Percentiles rank a stretch among this genome's conserved stretches.
Evolutionary conservation across 2,888 invertebrate species (phyloP).

Genomic region (Anarsia innoxiella): DNA sequence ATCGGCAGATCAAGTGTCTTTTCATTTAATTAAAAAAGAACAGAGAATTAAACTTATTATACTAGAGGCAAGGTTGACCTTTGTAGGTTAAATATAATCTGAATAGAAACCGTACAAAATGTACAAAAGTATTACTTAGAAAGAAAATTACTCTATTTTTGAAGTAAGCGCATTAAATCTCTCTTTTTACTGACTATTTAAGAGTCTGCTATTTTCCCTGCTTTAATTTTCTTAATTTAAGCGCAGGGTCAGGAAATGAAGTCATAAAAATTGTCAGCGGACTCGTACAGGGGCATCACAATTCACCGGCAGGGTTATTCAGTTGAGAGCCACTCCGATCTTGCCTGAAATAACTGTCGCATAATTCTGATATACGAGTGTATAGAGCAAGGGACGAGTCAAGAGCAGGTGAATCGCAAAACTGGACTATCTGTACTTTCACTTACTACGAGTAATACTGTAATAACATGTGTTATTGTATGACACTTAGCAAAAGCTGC

Average conservation of each 20-base stretch:
- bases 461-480: too few relatives aligned
- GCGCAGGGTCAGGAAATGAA: not conserved
- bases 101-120: not conserved
- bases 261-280: constrained; percentile 1
- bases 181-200: not conserved
- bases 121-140: too few relatives aligned
- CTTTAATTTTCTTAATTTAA: not conserved
- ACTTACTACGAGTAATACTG: not conserved
- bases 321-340: constrained; percentile 47
- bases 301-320: constrained; percentile 50
- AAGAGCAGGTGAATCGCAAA: constrained; percentile 10
- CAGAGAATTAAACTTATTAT: too few relatives aligned
- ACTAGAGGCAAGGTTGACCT: too few relatives aligned
- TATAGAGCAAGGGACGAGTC: constrained; percentile 35
- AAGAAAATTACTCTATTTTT: not conserved
- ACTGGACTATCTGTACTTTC: not conserved
- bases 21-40: too few relatives aligned
- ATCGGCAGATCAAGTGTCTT: too few relatives aligned
- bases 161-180: not conserved
- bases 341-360: constrained; percentile 63
- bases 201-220: not conserved
- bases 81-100: not conserved
- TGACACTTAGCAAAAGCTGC: too few relatives aligned
- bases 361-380: constrained; percentile 55
- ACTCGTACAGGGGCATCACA: constrained; percentile 28